phyloP scores from a whole-genome alignment of 2,797 vertebrate species.

The Pteropus rufus region DNA sequence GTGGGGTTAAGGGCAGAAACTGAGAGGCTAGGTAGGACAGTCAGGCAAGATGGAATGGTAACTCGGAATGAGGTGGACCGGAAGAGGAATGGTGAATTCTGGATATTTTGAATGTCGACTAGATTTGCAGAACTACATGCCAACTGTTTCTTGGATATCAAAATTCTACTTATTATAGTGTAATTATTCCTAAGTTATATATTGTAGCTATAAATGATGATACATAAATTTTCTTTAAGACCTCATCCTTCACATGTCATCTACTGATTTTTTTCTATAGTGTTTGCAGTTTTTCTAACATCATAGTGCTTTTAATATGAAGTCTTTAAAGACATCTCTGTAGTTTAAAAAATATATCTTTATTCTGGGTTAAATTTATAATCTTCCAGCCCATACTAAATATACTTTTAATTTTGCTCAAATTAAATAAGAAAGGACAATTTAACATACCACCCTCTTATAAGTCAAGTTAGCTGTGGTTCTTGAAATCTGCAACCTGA shows the following conservation, averaged over 20 bases:
- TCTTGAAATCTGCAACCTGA: neutral
- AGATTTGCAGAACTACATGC: neutral
- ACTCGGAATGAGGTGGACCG: neutral
- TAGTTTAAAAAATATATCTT: conserved; percentile 7
- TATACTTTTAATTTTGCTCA: conserved; percentile 23
- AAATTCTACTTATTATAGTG: neutral
- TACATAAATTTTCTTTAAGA: conserved; percentile 4
- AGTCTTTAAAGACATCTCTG: neutral
- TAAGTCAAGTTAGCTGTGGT: neutral
- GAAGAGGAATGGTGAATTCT: neutral
- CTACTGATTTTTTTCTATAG: conserved; percentile 27
- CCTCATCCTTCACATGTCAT: neutral
- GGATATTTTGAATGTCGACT: neutral
- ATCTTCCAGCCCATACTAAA: neutral
- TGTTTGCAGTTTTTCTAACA: neutral
- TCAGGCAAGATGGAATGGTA: neutral
- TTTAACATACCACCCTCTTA: neutral
- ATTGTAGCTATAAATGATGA: neutral
- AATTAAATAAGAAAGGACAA: neutral
- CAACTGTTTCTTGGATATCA: neutral
- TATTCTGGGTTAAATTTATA: neutral
- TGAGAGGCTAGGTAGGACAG: neutral
- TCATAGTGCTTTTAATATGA: neutral
- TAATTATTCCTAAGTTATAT: neutral
- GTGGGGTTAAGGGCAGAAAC: neutral